These are phyloP conservation scores for western clawed frog (Xenopus tropicalis) DNA, from an alignment of 2,113 vertebrate species.

Conservation along the genomic window DNA sequence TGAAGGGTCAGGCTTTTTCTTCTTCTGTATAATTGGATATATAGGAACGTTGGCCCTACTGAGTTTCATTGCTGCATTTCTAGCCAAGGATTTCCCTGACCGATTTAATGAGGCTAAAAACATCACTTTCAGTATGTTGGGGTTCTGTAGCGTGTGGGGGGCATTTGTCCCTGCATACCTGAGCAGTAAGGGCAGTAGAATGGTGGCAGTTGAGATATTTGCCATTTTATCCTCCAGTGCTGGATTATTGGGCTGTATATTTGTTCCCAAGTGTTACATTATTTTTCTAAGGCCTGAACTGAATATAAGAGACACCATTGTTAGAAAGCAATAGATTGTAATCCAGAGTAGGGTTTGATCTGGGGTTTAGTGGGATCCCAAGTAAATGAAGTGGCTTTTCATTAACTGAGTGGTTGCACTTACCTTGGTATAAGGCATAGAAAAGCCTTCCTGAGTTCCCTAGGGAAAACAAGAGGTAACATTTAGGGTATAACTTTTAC, in stretches of 20 bases:
- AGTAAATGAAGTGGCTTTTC: too few relatives aligned
- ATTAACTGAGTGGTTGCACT: too few relatives aligned
- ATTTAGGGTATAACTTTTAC: too few relatives aligned
- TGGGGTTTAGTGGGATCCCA: too few relatives aligned
- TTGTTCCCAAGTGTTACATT: constrained; percentile 12
- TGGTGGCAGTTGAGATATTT: constrained; percentile 12
- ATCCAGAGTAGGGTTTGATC: too few relatives aligned
- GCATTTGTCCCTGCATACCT: constrained; percentile 5
- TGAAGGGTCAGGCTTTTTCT: constrained; percentile 4
- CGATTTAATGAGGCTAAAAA: constrained; percentile 25
- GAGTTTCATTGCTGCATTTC: constrained; percentile 18
- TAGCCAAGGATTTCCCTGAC: constrained; percentile 24
- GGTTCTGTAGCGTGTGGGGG: constrained; percentile 17
- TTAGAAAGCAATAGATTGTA: too few relatives aligned
- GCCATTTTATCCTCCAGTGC: constrained; percentile 16
- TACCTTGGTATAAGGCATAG: too few relatives aligned
- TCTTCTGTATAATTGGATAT: constrained; percentile 28
- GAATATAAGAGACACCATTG: neutral
- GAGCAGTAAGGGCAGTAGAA: neutral
- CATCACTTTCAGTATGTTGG: constrained; percentile 9
- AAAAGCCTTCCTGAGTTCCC: too few relatives aligned
- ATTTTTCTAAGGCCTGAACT: constrained; percentile 1
- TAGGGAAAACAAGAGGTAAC: too few relatives aligned
- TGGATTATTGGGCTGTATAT: constrained; percentile 14
- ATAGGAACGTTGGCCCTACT: constrained; percentile 15